phyloP scores from a whole-genome alignment of 1,140 invertebrate genomes.

The Dendrolimus punctatus region DNA sequence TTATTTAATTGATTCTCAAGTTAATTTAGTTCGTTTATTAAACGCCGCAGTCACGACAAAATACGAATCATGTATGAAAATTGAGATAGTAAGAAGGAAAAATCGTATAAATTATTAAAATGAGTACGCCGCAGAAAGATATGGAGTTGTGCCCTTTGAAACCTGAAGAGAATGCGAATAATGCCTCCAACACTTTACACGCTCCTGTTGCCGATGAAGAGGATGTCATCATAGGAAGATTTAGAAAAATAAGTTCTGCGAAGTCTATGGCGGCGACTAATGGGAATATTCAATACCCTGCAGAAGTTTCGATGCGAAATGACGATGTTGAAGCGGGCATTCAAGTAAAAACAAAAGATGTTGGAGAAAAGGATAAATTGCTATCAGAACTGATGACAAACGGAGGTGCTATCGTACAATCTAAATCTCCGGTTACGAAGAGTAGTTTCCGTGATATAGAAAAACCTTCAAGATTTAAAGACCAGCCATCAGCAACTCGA shows the following conservation, averaged over 20 bases:
- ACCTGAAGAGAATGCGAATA: conserved; percentile 15
- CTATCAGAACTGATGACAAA: conserved; percentile 26
- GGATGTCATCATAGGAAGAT: conserved; percentile 67
- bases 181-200: conserved; percentile 21
- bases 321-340: conserved; percentile 57
- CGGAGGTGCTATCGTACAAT: conserved; percentile 23
- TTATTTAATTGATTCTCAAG: no score
- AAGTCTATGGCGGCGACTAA: conserved; percentile 71
- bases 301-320: conserved; percentile 33
- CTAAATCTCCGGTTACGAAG: conserved; percentile 60
- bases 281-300: conserved; percentile 58
- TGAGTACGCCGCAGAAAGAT: conserved; percentile 52
- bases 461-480: conserved; percentile 74
- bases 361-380: conserved; percentile 36
- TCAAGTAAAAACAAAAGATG: conserved; percentile 43
- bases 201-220: conserved; percentile 50
- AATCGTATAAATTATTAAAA: conserved; percentile 14
- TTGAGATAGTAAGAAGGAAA: background rate
- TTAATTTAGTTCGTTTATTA: no score
- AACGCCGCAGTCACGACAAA: no score
- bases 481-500: conserved; percentile 73
- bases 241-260: conserved; percentile 68
- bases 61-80: background rate
- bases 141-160: conserved; percentile 60
- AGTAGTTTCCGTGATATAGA: conserved; percentile 75